These are phyloP conservation scores for Lamproptera curius DNA, from an alignment of 2,888 invertebrate species.

Conservation along the genomic window DNA sequence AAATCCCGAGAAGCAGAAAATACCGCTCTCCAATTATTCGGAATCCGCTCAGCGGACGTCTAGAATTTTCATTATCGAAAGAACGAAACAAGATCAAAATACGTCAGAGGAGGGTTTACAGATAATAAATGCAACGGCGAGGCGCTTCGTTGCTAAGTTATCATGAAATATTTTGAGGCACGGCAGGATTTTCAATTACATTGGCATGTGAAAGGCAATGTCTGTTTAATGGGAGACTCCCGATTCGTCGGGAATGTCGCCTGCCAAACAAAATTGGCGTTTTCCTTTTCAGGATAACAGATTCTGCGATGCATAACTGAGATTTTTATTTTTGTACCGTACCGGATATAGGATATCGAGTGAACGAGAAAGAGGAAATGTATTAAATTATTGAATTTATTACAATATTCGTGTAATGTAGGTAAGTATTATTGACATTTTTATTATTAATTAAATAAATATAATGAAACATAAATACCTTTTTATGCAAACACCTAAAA, in stretches of 20 bases:
- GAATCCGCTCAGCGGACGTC: slow-evolving; percentile 50
- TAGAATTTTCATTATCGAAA: slow-evolving; percentile 52
- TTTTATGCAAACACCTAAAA: too few species aligned
- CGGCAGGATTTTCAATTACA: slow-evolving; percentile 59
- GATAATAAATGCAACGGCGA: slow-evolving; percentile 51
- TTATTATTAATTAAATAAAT: too few species aligned
- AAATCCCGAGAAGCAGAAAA: slow-evolving; percentile 28
- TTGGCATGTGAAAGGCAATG: slow-evolving; percentile 43
- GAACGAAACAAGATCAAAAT: slow-evolving; percentile 36
- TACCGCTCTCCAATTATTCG: slow-evolving; percentile 41
- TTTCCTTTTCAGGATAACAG: slow-evolving; percentile 34
- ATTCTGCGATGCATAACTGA: slow-evolving; percentile 37
- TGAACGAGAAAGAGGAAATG: too few species aligned
- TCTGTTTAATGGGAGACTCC: slow-evolving; percentile 37
- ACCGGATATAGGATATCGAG: too few species aligned
- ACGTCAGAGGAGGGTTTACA: slow-evolving; percentile 30
- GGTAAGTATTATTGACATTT: too few species aligned
- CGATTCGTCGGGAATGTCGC: slow-evolving; percentile 39
- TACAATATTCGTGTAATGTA: too few species aligned
- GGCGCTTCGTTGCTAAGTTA: slow-evolving; percentile 40
- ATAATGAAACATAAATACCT: too few species aligned
- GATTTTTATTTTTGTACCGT: slow-evolving; percentile 30
- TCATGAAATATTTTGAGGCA: slow-evolving; percentile 51
- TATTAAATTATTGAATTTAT: too few species aligned
- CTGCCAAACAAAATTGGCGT: slow-evolving; percentile 44